A percentile compares a stretch with the other conserved stretches of the same genome.
Evolutionary conservation across 1,140 invertebrate species (phyloP).

Genomic region (Sesamia nonagrioides): DNA sequence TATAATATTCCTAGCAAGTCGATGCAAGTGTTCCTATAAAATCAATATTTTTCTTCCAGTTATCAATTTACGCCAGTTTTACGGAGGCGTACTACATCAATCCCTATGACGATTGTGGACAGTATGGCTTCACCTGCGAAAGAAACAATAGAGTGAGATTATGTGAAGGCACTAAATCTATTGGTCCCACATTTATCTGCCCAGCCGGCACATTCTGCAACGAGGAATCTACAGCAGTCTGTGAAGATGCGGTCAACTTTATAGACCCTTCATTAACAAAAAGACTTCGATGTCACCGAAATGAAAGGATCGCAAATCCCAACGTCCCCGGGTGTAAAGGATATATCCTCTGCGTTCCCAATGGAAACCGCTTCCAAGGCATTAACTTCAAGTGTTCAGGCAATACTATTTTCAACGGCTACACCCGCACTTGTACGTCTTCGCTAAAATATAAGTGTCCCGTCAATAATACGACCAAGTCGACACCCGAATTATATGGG

Average conservation of each 20-base stretch:
- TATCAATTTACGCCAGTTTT: conserved; percentile 31
- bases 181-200: conserved; percentile 77
- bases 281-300: conserved; percentile 70
- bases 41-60: conserved; percentile 53
- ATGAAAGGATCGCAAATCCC: conserved; percentile 78
- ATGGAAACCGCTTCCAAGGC: conserved; percentile 79
- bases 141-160: conserved; percentile 68
- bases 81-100: conserved; percentile 53
- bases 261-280: conserved; percentile 69
- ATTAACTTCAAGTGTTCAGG: conserved; percentile 82
- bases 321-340: conserved; percentile 80
- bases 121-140: conserved; percentile 79
- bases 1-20: not conserved
- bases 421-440: conserved; percentile 74
- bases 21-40: not conserved
- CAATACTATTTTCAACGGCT: conserved; percentile 80
- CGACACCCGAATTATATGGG: conserved; percentile 53
- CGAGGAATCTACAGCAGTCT: conserved; percentile 77
- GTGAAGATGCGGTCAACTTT: conserved; percentile 72
- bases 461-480: conserved; percentile 60
- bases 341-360: conserved; percentile 82
- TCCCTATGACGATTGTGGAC: conserved; percentile 69
- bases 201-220: conserved; percentile 77
- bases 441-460: conserved; percentile 78
- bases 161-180: conserved; percentile 71